A percentile compares a stretch with the other conserved stretches of the same genome.
phyloP scores from a whole-genome alignment of 2,888 invertebrate genomes.

The Tipula lateralis region DNA sequence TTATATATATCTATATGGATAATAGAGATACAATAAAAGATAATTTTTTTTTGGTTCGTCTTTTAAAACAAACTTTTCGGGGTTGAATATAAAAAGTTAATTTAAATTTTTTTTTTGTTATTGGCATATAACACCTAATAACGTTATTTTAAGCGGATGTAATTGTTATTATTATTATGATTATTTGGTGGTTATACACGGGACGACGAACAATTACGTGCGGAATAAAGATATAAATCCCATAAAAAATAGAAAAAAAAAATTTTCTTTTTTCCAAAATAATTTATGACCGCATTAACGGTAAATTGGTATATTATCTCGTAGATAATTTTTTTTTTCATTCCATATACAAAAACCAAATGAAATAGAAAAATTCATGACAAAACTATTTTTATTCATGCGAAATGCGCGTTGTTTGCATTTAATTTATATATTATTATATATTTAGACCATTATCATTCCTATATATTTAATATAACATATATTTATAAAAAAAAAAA shows the following conservation, averaged over 20 bases:
- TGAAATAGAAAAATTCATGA: constrained; percentile 24
- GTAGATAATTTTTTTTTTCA: background rate
- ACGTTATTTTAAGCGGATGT: constrained; percentile 19
- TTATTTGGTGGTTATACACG: background rate
- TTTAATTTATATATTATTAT: background rate
- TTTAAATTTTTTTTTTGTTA: background rate
- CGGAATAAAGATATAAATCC: background rate
- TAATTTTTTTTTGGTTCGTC: background rate
- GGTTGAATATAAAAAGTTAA: background rate
- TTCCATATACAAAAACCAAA: background rate
- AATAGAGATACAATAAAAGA: background rate
- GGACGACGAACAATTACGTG: background rate
- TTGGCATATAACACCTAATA: constrained; percentile 19
- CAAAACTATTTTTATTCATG: background rate
- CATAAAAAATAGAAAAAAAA: no score
- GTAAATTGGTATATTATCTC: constrained; percentile 24
- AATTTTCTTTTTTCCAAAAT: background rate
- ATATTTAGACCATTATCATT: background rate
- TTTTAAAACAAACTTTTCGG: background rate
- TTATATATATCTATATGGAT: background rate
- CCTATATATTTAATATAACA: background rate
- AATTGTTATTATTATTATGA: background rate
- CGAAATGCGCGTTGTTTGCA: background rate
- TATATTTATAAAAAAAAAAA: background rate
- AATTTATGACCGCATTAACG: constrained; percentile 9